phyloP scores from a whole-genome alignment of 2,888 invertebrate genomes.

The Mythimna albipuncta region DNA sequence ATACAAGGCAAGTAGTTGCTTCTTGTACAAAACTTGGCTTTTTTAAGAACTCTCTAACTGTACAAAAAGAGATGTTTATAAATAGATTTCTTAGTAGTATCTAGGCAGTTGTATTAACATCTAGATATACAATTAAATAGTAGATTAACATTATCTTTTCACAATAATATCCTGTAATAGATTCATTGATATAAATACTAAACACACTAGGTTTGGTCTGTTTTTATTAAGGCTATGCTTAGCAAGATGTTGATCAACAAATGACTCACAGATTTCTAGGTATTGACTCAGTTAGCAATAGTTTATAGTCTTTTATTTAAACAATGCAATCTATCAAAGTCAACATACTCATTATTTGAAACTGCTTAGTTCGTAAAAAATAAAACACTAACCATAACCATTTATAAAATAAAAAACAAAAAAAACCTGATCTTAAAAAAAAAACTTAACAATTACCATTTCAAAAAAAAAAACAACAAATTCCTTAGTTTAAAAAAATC shows the following conservation, averaged over 20 bases:
- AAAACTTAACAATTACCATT: too few relatives aligned
- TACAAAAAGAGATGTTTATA: too few relatives aligned
- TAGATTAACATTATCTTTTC: background rate
- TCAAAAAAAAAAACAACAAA: too few relatives aligned
- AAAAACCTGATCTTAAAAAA: too few relatives aligned
- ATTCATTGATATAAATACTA: background rate
- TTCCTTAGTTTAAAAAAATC: background rate
- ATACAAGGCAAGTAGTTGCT: too few relatives aligned
- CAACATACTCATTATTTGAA: background rate
- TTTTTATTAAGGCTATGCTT: conserved; percentile 2
- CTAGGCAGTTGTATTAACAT: background rate
- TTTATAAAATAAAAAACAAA: too few relatives aligned
- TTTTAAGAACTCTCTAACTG: too few relatives aligned
- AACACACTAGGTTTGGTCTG: conserved; percentile 8
- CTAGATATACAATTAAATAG: background rate
- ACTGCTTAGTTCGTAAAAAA: background rate
- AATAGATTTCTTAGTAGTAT: too few relatives aligned
- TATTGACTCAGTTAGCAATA: background rate
- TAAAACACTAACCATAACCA: too few relatives aligned
- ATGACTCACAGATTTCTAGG: conserved; percentile 30
- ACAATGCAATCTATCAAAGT: background rate
- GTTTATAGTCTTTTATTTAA: background rate
- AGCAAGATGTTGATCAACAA: conserved; percentile 3
- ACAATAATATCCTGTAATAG: conserved; percentile 4
- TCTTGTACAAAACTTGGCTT: too few relatives aligned